Conservation (phyloP, 2,888 invertebrate species). For the Rhorus exstirpatorius region DNA sequence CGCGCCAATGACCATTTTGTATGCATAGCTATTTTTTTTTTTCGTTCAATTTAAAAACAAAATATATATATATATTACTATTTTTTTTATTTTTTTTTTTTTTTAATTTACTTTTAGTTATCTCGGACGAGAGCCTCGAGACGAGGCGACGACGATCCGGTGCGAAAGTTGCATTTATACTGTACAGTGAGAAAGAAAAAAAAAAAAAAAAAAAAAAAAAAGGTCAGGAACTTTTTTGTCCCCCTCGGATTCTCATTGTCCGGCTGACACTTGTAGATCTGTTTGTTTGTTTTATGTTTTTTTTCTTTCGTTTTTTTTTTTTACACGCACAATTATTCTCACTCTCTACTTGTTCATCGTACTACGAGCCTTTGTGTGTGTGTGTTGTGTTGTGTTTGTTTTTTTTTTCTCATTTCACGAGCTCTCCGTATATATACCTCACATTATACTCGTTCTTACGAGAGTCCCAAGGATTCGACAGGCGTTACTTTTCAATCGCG, state of each 20-base stretch:
- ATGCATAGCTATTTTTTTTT: conserved; percentile 1
- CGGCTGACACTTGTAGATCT: conserved; percentile 48
- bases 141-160: conserved; percentile 64
- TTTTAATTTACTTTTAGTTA: conserved; percentile 48
- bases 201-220: conserved; percentile 59
- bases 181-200: conserved; percentile 24
- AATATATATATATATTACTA: conserved; percentile 62
- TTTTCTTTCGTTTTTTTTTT: not conserved
- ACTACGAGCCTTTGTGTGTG: conserved; percentile 9
- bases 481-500: conserved; percentile 39
- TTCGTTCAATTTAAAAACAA: not conserved
- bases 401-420: conserved; percentile 6
- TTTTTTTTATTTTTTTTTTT: conserved; percentile 58
- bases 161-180: conserved; percentile 58
- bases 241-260: conserved; percentile 47
- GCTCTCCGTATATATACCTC: conserved; percentile 23
- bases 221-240: conserved; percentile 30
- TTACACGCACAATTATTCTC: conserved; percentile 11
- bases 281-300: conserved; percentile 65
- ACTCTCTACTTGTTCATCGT: conserved; percentile 17
- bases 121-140: conserved; percentile 58
- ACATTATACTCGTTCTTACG: conserved; percentile 39
- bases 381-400: too few species aligned
- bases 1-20: conserved; percentile 24
- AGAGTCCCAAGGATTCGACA: conserved; percentile 40